These are phyloP conservation scores for Lucinisca nassula DNA, from an alignment of 2,888 invertebrate species.

Conservation along the genomic window DNA sequence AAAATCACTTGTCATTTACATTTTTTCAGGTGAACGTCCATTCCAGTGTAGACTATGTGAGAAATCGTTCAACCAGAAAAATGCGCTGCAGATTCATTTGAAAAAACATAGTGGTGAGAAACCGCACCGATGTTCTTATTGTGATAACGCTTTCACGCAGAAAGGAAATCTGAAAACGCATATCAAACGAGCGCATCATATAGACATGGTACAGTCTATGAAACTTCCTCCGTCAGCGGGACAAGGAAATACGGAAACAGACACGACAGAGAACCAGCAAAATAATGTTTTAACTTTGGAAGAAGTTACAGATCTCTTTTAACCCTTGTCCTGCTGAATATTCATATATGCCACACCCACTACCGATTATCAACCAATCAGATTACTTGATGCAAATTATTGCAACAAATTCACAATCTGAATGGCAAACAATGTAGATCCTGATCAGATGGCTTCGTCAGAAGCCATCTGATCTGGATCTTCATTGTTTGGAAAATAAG, in stretches of 20 bases:
- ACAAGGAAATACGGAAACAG: not conserved
- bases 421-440: too few species aligned
- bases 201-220: constrained; percentile 85
- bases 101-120: constrained; percentile 86
- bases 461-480: too few species aligned
- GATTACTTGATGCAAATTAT: too few species aligned
- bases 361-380: too few species aligned
- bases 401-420: too few species aligned
- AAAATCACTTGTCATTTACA: too few species aligned
- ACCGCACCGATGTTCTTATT: constrained; percentile 87
- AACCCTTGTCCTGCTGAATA: too few species aligned
- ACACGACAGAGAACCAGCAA: constrained; percentile 17
- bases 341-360: too few species aligned
- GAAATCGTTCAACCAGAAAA: constrained; percentile 88
- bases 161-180: constrained; percentile 88
- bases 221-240: constrained; percentile 64
- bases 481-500: too few species aligned
- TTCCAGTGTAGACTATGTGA: constrained; percentile 85
- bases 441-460: too few species aligned
- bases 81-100: constrained; percentile 86
- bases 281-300: constrained; percentile 55
- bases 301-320: constrained; percentile 61
- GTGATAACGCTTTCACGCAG: constrained; percentile 86
- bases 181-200: constrained; percentile 86
- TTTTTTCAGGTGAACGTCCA: constrained; percentile 85